These are phyloP conservation scores for Eptesicus fuscus DNA, from an alignment of 2,113 vertebrate species.

Conservation along the genomic window DNA sequence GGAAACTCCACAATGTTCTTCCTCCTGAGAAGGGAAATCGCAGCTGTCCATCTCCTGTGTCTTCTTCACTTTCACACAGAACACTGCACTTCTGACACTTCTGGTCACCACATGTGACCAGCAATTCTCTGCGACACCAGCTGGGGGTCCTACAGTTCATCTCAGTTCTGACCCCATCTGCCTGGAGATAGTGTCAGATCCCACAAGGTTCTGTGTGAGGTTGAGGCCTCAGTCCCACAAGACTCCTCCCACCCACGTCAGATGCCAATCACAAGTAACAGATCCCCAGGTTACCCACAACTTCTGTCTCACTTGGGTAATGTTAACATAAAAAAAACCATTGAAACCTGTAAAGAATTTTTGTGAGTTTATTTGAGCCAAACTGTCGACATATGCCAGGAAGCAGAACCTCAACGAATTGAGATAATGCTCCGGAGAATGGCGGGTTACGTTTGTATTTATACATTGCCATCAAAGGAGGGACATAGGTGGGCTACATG, in stretches of 20 bases:
- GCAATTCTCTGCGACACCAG: not conserved
- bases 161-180: not conserved
- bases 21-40: not conserved
- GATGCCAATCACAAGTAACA: not conserved
- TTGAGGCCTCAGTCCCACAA: not conserved
- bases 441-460: too few species aligned
- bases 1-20: not conserved
- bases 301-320: not conserved
- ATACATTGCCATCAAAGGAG: too few species aligned
- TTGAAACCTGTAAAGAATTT: too few species aligned
- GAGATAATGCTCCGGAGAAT: too few species aligned
- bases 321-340: too few species aligned
- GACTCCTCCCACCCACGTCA: not conserved
- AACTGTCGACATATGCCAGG: too few species aligned
- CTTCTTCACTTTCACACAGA: not conserved
- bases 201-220: not conserved
- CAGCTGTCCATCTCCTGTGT: not conserved
- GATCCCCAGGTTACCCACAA: not conserved
- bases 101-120: not conserved
- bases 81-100: not conserved
- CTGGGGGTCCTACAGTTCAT: not conserved
- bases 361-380: too few species aligned
- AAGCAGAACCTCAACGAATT: too few species aligned
- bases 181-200: not conserved
- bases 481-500: too few species aligned